Conservation (phyloP, 1,140 invertebrate genomes). For the Brachionus asplanchnoidis region DNA sequence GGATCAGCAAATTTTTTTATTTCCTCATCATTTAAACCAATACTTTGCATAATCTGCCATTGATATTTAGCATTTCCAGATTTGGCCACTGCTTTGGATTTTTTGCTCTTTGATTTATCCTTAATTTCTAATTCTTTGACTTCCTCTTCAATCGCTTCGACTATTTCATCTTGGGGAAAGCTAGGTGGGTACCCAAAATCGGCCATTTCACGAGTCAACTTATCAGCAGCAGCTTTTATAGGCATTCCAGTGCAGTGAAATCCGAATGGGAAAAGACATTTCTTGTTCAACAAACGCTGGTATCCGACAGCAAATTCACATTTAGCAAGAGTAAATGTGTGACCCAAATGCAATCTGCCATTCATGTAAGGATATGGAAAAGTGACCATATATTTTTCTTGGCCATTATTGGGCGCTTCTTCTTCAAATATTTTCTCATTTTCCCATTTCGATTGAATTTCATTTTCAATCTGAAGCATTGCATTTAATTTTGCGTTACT, state of each 20-base stretch:
- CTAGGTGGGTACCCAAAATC: conserved; percentile 83
- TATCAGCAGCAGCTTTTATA: conserved; percentile 72
- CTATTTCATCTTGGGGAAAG: conserved; percentile 64
- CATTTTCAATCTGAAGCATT: conserved; percentile 75
- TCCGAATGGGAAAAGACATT: conserved; percentile 91
- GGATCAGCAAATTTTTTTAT: conserved; percentile 87
- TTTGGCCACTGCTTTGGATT: conserved; percentile 84
- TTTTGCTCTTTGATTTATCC: conserved; percentile 87
- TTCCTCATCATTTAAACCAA: conserved; percentile 82
- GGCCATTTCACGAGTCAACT: conserved; percentile 86
- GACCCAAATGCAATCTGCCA: conserved; percentile 90
- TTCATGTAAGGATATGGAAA: conserved; percentile 99
- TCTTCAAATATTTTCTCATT: conserved; percentile 71
- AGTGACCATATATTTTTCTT: conserved; percentile 80
- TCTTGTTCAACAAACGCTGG: conserved; percentile 81
- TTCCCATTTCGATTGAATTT: conserved; percentile 76
- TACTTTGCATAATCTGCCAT: conserved; percentile 95
- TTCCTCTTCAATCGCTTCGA: conserved; percentile 50
- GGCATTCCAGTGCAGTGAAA: conserved; percentile 91
- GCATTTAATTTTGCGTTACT: conserved; percentile 70
- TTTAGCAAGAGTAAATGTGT: conserved; percentile 94
- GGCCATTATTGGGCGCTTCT: conserved; percentile 65
- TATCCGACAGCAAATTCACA: conserved; percentile 90
- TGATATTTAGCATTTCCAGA: conserved; percentile 82
- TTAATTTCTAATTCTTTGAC: conserved; percentile 64